Evolutionary conservation across 2,797 vertebrate genomes (phyloP).

Genomic region (Paguma larvata): DNA sequence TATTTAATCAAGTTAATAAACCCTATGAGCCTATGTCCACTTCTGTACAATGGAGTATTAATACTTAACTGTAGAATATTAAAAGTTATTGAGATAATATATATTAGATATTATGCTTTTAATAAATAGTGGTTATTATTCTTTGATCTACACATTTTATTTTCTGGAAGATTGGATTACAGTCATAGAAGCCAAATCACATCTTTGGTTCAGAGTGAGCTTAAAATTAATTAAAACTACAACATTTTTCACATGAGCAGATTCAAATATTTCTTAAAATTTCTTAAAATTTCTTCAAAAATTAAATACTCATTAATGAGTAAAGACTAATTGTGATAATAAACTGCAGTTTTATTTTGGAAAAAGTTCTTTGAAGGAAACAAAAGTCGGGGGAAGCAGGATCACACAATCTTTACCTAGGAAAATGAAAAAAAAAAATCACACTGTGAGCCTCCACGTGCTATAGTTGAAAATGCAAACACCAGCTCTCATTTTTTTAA

Average conservation of each 20-base stretch:
- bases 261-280: background rate
- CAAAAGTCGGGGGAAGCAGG: background rate
- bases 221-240: background rate
- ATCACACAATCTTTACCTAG: background rate
- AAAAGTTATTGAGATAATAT: background rate
- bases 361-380: background rate
- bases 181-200: background rate
- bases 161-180: background rate
- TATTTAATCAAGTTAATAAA: background rate
- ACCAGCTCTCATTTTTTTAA: background rate
- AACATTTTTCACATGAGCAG: background rate
- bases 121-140: background rate
- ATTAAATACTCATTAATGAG: background rate
- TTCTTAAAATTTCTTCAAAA: conserved; percentile 14
- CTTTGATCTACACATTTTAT: background rate
- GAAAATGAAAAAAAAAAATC: background rate
- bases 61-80: background rate
- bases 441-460: background rate
- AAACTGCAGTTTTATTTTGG: conserved; percentile 17
- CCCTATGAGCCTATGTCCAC: background rate
- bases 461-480: background rate
- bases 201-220: background rate
- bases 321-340: background rate
- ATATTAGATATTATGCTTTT: background rate
- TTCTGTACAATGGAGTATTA: background rate